Percentiles rank a stretch among this genome's conserved stretches.
Evolutionary conservation across 2,888 invertebrate species (phyloP).

Genomic region (Parascotia fuliginaria): DNA sequence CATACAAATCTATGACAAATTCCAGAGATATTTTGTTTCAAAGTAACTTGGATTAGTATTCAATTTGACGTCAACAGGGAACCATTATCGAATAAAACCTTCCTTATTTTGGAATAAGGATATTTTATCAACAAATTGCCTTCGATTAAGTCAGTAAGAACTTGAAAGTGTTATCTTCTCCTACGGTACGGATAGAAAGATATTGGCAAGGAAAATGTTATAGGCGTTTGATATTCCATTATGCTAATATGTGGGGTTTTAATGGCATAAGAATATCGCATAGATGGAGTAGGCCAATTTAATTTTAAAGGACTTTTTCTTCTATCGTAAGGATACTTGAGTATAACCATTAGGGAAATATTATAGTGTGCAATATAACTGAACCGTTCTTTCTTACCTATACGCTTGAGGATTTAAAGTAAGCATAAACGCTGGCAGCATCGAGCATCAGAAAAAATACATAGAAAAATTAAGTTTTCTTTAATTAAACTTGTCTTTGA

Average conservation of each 20-base stretch:
- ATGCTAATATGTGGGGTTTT: background rate
- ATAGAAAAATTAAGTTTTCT: too few species aligned
- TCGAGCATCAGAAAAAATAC: too few species aligned
- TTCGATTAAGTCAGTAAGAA: constrained; percentile 7
- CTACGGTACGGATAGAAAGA: background rate
- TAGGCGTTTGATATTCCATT: background rate
- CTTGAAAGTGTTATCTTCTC: constrained; percentile 5
- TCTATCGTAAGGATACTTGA: too few species aligned
- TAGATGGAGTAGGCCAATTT: background rate
- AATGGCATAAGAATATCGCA: background rate
- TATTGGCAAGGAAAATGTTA: background rate
- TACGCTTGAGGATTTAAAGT: too few species aligned
- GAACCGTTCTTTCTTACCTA: too few species aligned
- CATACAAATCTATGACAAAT: background rate
- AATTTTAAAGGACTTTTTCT: too few species aligned
- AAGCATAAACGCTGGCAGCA: too few species aligned
- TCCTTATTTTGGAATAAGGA: background rate
- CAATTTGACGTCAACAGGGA: constrained; percentile 25
- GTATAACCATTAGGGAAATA: too few species aligned
- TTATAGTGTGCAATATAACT: too few species aligned
- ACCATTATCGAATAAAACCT: constrained; percentile 26
- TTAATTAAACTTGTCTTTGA: too few species aligned
- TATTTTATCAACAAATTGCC: constrained; percentile 11
- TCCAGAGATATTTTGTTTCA: constrained; percentile 19
- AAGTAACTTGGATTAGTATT: constrained; percentile 25